Conservation (phyloP, 2,113 vertebrate genomes). For the mouse (Mus musculus) region DNA sequence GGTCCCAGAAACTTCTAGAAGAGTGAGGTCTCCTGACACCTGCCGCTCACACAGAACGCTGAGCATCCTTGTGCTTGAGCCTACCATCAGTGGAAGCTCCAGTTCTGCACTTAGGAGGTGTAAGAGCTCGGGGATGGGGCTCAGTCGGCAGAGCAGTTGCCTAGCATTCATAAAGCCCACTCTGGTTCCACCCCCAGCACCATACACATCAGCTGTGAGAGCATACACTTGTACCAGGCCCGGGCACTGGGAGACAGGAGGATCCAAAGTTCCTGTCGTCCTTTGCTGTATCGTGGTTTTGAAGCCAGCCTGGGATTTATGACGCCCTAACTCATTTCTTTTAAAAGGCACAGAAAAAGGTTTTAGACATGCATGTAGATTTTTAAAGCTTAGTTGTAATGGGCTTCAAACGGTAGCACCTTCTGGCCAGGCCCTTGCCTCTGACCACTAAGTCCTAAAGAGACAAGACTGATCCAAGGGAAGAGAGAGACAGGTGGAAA, state of each 20-base stretch:
- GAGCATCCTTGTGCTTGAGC: background rate
- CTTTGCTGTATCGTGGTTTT: background rate
- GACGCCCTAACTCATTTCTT: background rate
- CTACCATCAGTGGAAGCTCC: background rate
- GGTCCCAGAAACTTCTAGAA: background rate
- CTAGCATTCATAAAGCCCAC: rapidly evolving
- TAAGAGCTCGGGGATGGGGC: too few species aligned
- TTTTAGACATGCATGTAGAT: background rate
- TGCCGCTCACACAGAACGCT: background rate
- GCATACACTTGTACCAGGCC: background rate
- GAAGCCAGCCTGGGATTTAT: background rate
- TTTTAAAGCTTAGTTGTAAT: background rate
- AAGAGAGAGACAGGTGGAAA: background rate
- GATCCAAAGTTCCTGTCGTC: background rate
- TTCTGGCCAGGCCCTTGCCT: background rate
- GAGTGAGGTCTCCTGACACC: background rate
- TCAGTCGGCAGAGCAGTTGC: too few species aligned
- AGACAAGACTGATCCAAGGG: background rate
- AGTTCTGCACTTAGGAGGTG: background rate
- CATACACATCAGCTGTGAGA: background rate
- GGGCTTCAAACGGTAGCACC: background rate
- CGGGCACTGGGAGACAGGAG: background rate
- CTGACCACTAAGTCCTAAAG: background rate
- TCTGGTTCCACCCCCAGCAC: background rate
- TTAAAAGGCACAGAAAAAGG: background rate